Evolutionary conservation across 2,113 vertebrate species (phyloP).

Genomic region (Microtus richardsoni): DNA sequence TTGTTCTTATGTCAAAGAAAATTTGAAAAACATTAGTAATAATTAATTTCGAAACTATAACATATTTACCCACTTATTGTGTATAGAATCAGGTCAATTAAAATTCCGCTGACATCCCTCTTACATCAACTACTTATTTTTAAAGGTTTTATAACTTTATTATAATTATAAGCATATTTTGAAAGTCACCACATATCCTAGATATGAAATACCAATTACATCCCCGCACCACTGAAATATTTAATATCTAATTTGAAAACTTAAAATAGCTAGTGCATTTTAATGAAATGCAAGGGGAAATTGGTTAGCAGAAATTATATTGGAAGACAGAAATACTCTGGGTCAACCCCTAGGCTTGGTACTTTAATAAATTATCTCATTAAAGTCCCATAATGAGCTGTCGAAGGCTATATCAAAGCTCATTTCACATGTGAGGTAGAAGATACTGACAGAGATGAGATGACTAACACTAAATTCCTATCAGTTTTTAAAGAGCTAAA

Average conservation of each 20-base stretch:
- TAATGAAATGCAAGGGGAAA: slow-evolving; percentile 66
- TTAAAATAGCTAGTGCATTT: slow-evolving; percentile 32
- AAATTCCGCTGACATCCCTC: background rate
- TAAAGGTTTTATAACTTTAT: background rate
- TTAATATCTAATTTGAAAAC: slow-evolving; percentile 58
- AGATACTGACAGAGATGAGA: background rate
- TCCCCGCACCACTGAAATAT: slow-evolving; percentile 34
- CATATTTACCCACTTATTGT: background rate
- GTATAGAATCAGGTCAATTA: background rate
- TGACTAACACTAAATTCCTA: background rate
- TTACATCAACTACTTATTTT: slow-evolving; percentile 13
- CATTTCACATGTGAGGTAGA: slow-evolving; percentile 27
- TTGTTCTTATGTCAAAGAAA: background rate
- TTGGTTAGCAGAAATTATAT: slow-evolving; percentile 34
- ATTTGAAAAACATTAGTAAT: background rate
- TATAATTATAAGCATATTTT: slow-evolving; percentile 21
- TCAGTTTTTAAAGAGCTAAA: background rate
- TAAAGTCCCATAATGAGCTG: slow-evolving; percentile 47
- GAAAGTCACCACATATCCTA: slow-evolving; percentile 15
- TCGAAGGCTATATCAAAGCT: background rate
- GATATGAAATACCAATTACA: slow-evolving; percentile 39
- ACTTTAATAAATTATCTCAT: slow-evolving; percentile 62
- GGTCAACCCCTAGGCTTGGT: slow-evolving; percentile 18
- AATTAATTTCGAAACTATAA: background rate
- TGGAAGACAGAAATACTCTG: slow-evolving; percentile 57